Evolutionary conservation across 2,797 vertebrate species (phyloP), one percentile per base, ranked within the genome.

Genomic region (Pelobates cultripes): DNA sequence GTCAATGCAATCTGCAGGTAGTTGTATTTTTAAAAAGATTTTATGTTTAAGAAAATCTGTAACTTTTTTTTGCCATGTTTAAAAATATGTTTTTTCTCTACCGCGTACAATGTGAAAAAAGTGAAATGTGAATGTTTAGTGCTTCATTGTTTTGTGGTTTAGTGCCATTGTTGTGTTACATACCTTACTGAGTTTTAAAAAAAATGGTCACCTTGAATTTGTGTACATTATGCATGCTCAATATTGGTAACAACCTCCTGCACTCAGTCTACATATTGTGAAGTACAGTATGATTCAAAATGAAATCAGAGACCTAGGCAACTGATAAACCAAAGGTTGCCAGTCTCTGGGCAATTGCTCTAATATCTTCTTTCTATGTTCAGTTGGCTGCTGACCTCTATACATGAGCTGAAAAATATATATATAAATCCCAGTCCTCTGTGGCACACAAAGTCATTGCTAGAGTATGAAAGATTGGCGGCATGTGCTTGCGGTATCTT

Each of bases 381-480:
- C 17, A n/a, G 4, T 60, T 10, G 10, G 3, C 61, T 40, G 61
- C 61, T 28, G 61, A 17, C 61, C 61, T 64, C n/a, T 14, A 10
- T 28, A 64, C 4, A 1, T 14, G 8, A 57, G 13, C 13, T 12
- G 13, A 4, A 12, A 57, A 57, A 4, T 4, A 60, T 60, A 14
- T 60, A 14, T 60, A 4, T 15, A 40, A 5, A 40, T 64, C 44
- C n/a, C 41, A 42, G 64, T 64, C 73, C 79, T 70, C n/a, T 43
- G 72, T 61, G 79, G 47, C 72, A 12, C 15, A 63, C 8, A 61
- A 57, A 70, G 43, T 44, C 67, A 8, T 69, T 70, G 74, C 44
- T 47, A 40, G 15, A 43, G 55, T 40, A 44, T 81, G 70, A 71
- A 60, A 74, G 42, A 66, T 43, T 79, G 70, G 73, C 67, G 51